These are phyloP conservation scores for Penaeus japonicus DNA, from an alignment of 1,140 invertebrate genomes.

Conservation along the genomic window DNA sequence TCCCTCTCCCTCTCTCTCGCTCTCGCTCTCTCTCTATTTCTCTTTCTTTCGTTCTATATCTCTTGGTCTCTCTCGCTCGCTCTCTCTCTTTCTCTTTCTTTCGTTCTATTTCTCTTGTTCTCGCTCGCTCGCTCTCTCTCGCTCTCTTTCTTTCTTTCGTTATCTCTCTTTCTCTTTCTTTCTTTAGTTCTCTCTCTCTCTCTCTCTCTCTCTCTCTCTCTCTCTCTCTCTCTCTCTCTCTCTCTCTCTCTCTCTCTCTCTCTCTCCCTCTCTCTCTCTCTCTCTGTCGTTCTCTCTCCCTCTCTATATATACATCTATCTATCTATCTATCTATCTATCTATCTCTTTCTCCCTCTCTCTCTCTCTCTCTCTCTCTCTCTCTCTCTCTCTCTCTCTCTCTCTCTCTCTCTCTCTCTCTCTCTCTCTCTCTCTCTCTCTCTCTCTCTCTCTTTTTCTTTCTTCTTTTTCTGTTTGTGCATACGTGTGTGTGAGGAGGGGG, in stretches of 20 bases:
- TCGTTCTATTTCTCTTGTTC: too few relatives aligned
- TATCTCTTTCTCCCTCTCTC: too few relatives aligned
- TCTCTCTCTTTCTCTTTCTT: neutral
- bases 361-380: neutral
- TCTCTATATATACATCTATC: neutral
- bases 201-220: slow-evolving; percentile 16
- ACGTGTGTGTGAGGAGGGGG: neutral
- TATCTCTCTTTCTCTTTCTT: too few relatives aligned
- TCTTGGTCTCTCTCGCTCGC: neutral
- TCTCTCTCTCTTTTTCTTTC: too few relatives aligned
- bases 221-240: neutral
- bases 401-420: neutral
- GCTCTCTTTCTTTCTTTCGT: too few relatives aligned
- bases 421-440: too few relatives aligned
- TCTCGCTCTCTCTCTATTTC: neutral
- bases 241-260: neutral
- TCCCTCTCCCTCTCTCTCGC: neutral
- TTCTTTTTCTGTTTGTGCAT: neutral
- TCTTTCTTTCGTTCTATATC: neutral
- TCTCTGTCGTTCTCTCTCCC: too few relatives aligned
- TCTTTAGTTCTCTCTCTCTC: neutral
- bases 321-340: neutral
- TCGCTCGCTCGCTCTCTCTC: too few relatives aligned
- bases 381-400: slow-evolving; percentile 1
- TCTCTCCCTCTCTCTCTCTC: too few relatives aligned